These are phyloP conservation scores for Hypotaenidia okinawae DNA, from an alignment of 2,797 vertebrate genomes.

Conservation along the genomic window DNA sequence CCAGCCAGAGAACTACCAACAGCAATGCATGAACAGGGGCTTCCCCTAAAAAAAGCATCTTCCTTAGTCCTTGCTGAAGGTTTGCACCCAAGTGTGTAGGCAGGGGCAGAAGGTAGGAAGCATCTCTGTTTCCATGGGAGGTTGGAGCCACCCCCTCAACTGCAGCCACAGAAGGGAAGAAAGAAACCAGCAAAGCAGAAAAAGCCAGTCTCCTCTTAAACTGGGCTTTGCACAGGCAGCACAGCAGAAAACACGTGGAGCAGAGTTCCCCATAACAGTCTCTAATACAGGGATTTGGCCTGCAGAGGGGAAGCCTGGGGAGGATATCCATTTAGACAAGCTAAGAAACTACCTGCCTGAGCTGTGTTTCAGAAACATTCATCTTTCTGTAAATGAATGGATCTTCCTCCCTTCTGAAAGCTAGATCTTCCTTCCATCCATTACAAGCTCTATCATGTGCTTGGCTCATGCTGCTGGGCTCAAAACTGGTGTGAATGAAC, in stretches of 20 bases:
- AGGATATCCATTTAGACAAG: neutral
- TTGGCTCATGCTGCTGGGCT: neutral
- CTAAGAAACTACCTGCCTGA: neutral
- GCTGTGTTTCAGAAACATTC: neutral
- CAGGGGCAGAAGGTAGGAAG: neutral
- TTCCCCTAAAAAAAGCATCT: neutral
- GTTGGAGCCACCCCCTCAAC: neutral
- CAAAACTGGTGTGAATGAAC: neutral
- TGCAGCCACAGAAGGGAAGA: neutral
- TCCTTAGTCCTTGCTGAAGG: neutral
- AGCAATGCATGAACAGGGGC: accelerated
- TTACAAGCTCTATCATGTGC: accelerated
- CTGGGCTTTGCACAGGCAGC: accelerated
- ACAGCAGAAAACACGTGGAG: accelerated
- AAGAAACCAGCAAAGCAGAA: neutral
- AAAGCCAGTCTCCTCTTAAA: neutral
- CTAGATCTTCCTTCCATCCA: neutral
- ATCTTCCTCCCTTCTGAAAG: neutral
- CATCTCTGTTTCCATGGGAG: neutral
- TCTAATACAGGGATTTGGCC: neutral
- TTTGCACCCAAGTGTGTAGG: neutral
- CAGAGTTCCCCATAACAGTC: accelerated
- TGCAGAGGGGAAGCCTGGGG: neutral
- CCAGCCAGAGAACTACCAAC: neutral
- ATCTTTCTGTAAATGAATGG: neutral